A percentile compares a stretch with the other conserved stretches of the same genome.
phyloP scores from a whole-genome alignment of 2,888 invertebrate genomes.

The Gymnocheta viridis region DNA sequence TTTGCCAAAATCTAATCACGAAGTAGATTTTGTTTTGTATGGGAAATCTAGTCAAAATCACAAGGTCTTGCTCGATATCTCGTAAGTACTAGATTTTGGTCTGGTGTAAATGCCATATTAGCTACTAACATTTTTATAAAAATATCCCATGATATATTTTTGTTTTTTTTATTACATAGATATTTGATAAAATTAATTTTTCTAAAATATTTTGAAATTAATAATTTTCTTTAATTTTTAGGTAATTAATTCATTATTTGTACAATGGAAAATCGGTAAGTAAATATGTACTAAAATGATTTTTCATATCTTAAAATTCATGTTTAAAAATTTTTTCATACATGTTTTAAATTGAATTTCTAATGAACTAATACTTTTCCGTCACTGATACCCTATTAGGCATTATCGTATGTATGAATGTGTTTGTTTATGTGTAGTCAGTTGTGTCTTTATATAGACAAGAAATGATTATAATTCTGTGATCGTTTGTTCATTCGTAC shows the following conservation, averaged over 20 bases:
- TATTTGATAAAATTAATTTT: neutral
- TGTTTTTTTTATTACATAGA: neutral
- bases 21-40: no score
- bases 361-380: slow-evolving; percentile 26
- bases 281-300: neutral
- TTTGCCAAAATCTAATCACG: no score
- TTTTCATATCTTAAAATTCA: neutral
- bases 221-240: neutral
- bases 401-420: neutral
- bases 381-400: neutral
- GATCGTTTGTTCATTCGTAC: slow-evolving; percentile 61
- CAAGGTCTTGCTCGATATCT: no score
- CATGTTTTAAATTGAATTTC: neutral
- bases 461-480: slow-evolving; percentile 57
- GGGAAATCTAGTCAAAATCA: no score
- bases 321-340: neutral
- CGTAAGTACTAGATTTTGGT: no score
- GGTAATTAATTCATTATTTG: neutral
- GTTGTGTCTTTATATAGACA: slow-evolving; percentile 49
- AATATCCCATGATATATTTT: neutral
- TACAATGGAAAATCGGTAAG: neutral
- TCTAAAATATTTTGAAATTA: neutral
- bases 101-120: no score
- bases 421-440: neutral
- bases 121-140: no score